Evolutionary conservation across 2,113 vertebrate species (phyloP).

Genomic region (Notothenia coriiceps): DNA sequence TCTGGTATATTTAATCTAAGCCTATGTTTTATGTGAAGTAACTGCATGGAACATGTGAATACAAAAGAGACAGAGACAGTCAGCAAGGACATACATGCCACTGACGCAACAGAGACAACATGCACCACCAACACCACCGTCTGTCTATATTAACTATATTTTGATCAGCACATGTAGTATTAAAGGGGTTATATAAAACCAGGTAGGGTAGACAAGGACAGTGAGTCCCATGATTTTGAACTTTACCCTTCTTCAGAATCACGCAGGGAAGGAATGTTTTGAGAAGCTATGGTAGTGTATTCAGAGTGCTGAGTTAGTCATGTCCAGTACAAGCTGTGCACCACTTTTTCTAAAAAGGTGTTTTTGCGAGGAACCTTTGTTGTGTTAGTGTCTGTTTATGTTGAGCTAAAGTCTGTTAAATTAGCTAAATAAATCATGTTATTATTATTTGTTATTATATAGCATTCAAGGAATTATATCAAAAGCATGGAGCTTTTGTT

Average conservation of each 20-base stretch:
- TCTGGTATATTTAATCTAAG: neutral
- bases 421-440: neutral
- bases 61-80: neutral
- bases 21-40: neutral
- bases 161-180: conserved; percentile 3
- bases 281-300: neutral
- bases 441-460: too few relatives aligned
- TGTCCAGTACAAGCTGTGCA: neutral
- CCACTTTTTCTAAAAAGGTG: neutral
- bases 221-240: conserved; percentile 40
- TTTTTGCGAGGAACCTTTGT: neutral
- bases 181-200: neutral
- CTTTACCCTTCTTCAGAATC: conserved; percentile 57
- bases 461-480: neutral
- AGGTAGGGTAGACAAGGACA: neutral
- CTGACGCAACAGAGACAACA: neutral
- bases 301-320: conserved; percentile 9
- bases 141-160: neutral
- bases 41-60: neutral
- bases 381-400: neutral
- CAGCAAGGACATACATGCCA: neutral
- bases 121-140: neutral
- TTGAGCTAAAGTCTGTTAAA: neutral
- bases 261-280: conserved; percentile 37
- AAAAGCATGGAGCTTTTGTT: neutral